Base-by-base conservation (phyloP, 2,797 vertebrate species). In the Rhinichthys osculus region DNA sequence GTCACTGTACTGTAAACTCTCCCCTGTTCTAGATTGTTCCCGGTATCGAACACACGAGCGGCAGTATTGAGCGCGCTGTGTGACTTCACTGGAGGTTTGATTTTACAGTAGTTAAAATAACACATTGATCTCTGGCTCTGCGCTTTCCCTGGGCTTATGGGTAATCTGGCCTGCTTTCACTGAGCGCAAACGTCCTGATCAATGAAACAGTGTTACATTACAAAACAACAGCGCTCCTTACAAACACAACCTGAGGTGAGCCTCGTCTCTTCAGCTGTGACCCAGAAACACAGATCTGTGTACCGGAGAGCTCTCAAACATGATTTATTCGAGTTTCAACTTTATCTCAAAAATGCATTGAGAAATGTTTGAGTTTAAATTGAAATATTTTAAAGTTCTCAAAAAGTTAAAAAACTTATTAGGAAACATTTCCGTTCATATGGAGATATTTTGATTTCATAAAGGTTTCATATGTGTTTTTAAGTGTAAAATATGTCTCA, bases 101-200 rank as follows among this genome's bases (percentile, higher is more conserved):
- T 83, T 82, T 82, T 81, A 67, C 40, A 40, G 42, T 81, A 73
- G 74, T 78, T 79, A 77, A 84, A 84, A 80, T 86, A 88, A 85
- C 79, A 79, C 83, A 88, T 86, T 86, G 78, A 87, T 89, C 85
- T 67, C 21, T 71, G 67, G 69, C 59, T 44, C 23, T 76, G 40
- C 0, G 7, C 30, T 54, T 54, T 33, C 73, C 23, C 19, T 23
- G 62, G 33, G 17, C 23, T 76, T 66, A 3, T 62, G 70, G 86
- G 78, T 83, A 50, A 77, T 44, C 81, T 77, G 72, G 33, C 81
- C 72, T 11, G 54, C 54, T 57, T n/a, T 57, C 44, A 7, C 33
- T 40, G 21, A 54, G 9, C 33, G 2, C 74, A 16, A 5, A n/a
- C 33, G 14, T 16, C 33, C 52, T 59, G 74, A 77, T 57, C 52